Base-by-base conservation (phyloP, 2,888 invertebrate genomes). In the Aphodius sticticus region DNA sequence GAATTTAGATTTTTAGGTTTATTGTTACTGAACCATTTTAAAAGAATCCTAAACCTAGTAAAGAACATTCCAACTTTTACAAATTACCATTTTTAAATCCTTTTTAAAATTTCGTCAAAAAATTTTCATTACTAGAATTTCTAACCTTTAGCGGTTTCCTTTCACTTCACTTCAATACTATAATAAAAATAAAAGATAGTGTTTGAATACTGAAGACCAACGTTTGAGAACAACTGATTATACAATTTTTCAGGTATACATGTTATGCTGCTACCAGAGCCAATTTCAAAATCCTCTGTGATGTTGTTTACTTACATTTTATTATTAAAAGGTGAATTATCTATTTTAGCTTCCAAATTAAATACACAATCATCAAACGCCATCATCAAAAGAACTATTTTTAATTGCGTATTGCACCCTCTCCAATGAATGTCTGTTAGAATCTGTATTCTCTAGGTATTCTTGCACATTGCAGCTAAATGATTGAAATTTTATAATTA, bases 401-500 rank as follows among this genome's bases (percentile, higher is more conserved):
- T 53, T 5, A 53, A 53, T 53, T 2, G 12, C 1, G 4, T 53
- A 12, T 53, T 53, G 53, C 53, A 1, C 4, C 4, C 53, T 53
- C 4, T 53, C 4, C 1, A 53, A 5, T 53, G 7, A 9, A 53
- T 53, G 0, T 9, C 1, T 53, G 4, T 12, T 53, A 1, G 71
- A 70, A 70, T 26, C 14, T 26, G 1, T 70, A 12, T 7, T n/a
- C n/a, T n/a, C n/a, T 6, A 12, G 71, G 69, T 79, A 16, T 79
- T 69, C 36, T 70, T 76, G 26, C 76, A 37, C 53, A 79, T 26
- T 76, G 70, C 36, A 26, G 76, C 76, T 6, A 80, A 16, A 75
- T 80, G 79, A 26, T n/a, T n/a, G n/a, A n/a, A n/a, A n/a, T n/a
- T n/a, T n/a, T n/a, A n/a, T n/a, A n/a, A n/a, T n/a, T n/a, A n/a